A percentile compares a stretch with the other conserved stretches of the same genome.
phyloP scores from a whole-genome alignment of 1,140 invertebrate species.

The Phocides pigmalion region DNA sequence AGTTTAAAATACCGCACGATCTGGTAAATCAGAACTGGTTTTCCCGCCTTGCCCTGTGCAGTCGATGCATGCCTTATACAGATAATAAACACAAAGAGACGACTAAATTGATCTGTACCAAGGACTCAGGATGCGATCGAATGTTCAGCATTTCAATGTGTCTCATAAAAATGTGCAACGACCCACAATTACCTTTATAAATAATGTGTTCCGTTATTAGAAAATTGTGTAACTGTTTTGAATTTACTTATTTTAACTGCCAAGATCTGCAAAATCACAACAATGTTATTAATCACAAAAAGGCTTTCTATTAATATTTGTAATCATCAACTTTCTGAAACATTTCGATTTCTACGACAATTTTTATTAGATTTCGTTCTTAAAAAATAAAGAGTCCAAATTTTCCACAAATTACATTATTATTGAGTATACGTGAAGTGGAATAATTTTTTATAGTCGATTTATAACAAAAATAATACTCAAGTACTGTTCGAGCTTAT shows the following conservation, averaged over 20 bases:
- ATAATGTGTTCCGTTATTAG: neutral
- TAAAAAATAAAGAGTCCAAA: no score
- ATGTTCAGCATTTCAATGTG: constrained; percentile 10
- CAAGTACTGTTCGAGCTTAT: no score
- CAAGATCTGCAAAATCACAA: no score
- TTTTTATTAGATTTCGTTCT: no score
- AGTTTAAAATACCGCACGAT: constrained; percentile 74
- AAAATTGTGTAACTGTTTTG: neutral
- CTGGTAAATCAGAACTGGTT: constrained; percentile 78
- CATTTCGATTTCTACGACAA: no score
- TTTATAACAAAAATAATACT: no score
- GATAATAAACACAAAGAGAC: constrained; percentile 57
- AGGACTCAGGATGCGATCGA: constrained; percentile 17
- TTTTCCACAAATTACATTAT: no score
- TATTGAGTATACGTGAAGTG: no score
- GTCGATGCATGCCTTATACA: constrained; percentile 49
- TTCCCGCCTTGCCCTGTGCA: constrained; percentile 54
- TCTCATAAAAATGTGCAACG: constrained; percentile 7
- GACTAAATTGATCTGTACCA: constrained; percentile 32
- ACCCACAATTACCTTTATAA: neutral
- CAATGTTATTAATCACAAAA: no score
- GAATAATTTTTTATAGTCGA: no score
- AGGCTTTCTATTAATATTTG: no score
- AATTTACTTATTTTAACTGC: neutral
- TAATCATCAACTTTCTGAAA: no score